Evolutionary conservation across 2,888 invertebrate genomes (phyloP).

Genomic region (Polydrusus pterygomalis): DNA sequence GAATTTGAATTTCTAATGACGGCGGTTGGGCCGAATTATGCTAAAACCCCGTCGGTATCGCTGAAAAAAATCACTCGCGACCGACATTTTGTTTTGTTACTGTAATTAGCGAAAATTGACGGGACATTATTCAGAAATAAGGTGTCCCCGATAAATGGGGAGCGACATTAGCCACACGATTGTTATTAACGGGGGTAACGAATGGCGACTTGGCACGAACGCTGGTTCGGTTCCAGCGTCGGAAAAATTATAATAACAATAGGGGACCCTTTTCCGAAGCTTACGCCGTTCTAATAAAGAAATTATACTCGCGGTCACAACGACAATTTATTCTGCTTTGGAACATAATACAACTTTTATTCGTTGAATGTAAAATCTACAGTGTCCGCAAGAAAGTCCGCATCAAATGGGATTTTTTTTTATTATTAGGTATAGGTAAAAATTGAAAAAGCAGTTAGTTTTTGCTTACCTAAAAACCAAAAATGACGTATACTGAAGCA

Average conservation of each 20-base stretch:
- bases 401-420: too few relatives aligned
- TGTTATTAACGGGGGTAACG: slow-evolving; percentile 49
- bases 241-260: slow-evolving; percentile 45
- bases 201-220: slow-evolving; percentile 54
- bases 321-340: slow-evolving; percentile 1
- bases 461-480: too few relatives aligned
- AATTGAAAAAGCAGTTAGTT: too few relatives aligned
- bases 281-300: slow-evolving; percentile 35
- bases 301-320: slow-evolving; percentile 19
- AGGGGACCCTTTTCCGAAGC: slow-evolving; percentile 8
- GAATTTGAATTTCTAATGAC: slow-evolving; percentile 63
- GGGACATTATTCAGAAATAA: slow-evolving; percentile 56
- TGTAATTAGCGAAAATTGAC: slow-evolving; percentile 60
- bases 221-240: slow-evolving; percentile 38
- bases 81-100: slow-evolving; percentile 63
- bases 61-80: slow-evolving; percentile 52
- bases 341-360: too few relatives aligned
- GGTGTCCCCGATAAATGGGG: slow-evolving; percentile 57
- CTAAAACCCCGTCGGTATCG: slow-evolving; percentile 50
- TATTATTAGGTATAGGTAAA: too few relatives aligned
- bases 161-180: slow-evolving; percentile 57
- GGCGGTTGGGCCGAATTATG: slow-evolving; percentile 45
- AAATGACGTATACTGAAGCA: too few relatives aligned
- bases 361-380: too few relatives aligned
- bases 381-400: too few relatives aligned